Percentiles rank a stretch among this genome's conserved stretches.
Evolutionary conservation across 2,888 invertebrate genomes (phyloP).

Genomic region (Hylaea fasciaria): DNA sequence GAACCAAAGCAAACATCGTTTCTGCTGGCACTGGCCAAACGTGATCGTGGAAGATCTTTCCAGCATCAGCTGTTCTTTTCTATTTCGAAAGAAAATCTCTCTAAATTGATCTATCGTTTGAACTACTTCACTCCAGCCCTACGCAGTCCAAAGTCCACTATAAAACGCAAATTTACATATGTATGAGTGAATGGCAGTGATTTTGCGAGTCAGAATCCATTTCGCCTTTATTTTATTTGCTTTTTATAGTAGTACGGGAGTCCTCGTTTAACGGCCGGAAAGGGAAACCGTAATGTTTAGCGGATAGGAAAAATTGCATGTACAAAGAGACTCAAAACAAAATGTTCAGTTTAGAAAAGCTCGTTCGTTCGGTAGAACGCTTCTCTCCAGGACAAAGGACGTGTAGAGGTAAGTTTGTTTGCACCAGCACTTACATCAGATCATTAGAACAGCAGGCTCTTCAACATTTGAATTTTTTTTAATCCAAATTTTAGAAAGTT

Average conservation of each 20-base stretch:
- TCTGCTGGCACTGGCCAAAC: no score
- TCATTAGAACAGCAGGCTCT: not conserved
- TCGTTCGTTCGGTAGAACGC: conserved; percentile 42
- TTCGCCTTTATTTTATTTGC: conserved; percentile 61
- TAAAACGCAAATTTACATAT: conserved; percentile 68
- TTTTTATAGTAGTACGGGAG: conserved; percentile 62
- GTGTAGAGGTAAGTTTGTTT: conserved; percentile 1
- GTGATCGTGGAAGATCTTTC: no score
- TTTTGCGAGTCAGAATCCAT: conserved; percentile 56
- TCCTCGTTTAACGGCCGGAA: conserved; percentile 65
- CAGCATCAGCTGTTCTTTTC: no score
- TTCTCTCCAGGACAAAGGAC: conserved; percentile 25
- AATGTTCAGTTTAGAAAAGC: conserved; percentile 49
- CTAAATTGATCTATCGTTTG: not conserved
- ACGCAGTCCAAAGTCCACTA: conserved; percentile 35
- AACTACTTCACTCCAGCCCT: conserved; percentile 9
- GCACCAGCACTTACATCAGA: not conserved
- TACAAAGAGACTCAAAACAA: conserved; percentile 45
- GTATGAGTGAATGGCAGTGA: conserved; percentile 55
- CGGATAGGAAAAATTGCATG: conserved; percentile 56
- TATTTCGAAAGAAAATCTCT: not conserved
- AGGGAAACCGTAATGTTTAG: conserved; percentile 61
- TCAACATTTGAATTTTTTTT: no score
- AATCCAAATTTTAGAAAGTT: no score
- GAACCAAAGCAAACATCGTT: no score